phyloP scores from a whole-genome alignment of 2,797 vertebrate genomes.

The Sternarchorhynchus goeldii region DNA sequence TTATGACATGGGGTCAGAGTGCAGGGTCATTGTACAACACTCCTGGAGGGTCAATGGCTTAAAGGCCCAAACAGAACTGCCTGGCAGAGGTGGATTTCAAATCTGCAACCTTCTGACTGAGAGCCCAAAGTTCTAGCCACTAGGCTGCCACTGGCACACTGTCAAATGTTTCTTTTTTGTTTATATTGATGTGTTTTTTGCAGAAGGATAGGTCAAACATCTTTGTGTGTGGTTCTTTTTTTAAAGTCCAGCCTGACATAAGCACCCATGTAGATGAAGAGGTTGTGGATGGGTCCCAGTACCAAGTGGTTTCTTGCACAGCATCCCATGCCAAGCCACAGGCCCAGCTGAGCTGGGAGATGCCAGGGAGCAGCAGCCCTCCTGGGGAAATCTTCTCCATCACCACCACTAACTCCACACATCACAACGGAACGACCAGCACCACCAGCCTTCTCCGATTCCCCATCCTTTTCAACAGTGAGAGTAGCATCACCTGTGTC shows the following conservation, averaged over 20 bases:
- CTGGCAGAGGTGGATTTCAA: too few species aligned
- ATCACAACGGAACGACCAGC: conserved; percentile 66
- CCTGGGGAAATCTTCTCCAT: conserved; percentile 50
- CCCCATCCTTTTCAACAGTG: conserved; percentile 70
- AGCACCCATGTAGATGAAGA: conserved; percentile 55
- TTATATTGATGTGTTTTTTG: not conserved
- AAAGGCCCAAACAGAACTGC: too few species aligned
- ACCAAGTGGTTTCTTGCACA: conserved; percentile 71
- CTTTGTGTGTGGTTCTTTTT: conserved; percentile 10
- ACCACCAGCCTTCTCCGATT: conserved; percentile 68
- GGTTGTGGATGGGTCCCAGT: conserved; percentile 61
- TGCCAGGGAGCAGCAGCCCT: conserved; percentile 49
- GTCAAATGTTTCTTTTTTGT: not conserved
- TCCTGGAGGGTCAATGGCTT: too few species aligned
- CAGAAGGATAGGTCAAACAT: not conserved
- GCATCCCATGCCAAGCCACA: conserved; percentile 63
- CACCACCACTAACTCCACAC: conserved; percentile 9
- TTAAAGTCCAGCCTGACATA: conserved; percentile 67
- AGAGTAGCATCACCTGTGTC: conserved; percentile 67
- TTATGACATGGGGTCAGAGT: too few species aligned
- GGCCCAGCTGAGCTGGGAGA: conserved; percentile 69
- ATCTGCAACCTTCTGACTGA: too few species aligned
- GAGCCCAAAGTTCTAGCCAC: too few species aligned
- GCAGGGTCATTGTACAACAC: too few species aligned
- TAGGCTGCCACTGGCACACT: too few species aligned